Conservation (phyloP, 2,113 vertebrate genomes). For the Syngnathus scovelli region DNA sequence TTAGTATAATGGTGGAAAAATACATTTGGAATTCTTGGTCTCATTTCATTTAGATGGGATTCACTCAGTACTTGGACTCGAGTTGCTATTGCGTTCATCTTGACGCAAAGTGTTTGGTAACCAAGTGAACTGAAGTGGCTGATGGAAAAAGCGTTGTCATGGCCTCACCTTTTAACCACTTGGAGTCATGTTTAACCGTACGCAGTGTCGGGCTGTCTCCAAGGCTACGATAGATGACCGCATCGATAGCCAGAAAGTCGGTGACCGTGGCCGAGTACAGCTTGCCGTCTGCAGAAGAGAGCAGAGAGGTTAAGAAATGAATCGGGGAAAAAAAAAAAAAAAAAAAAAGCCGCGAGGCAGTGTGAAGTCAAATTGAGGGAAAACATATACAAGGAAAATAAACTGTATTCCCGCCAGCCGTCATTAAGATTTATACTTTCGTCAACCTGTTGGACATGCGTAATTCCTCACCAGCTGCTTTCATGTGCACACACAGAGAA, state of each 20-base stretch:
- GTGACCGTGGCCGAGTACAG: constrained; percentile 98
- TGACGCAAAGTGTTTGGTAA: background rate
- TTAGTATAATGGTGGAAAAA: too few species aligned
- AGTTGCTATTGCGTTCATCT: too few species aligned
- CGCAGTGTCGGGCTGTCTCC: constrained; percentile 95
- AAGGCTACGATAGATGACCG: constrained; percentile 97
- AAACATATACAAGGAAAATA: constrained; percentile 28
- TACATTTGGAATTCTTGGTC: too few species aligned
- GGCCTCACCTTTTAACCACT: constrained; percentile 95
- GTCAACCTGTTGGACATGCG: constrained; percentile 38
- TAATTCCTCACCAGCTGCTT: constrained; percentile 26
- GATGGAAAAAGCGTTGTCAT: constrained; percentile 9
- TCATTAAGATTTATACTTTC: constrained; percentile 24
- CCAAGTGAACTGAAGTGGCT: background rate
- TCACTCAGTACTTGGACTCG: too few species aligned
- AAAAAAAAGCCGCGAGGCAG: constrained; percentile 22
- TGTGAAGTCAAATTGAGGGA: constrained; percentile 20
- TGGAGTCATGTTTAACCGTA: constrained; percentile 98
- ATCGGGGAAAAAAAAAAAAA: background rate
- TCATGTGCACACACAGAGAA: constrained; percentile 14
- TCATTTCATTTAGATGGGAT: too few species aligned
- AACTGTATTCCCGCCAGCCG: constrained; percentile 4
- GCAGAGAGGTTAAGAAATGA: constrained; percentile 10
- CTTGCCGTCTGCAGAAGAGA: constrained; percentile 81
- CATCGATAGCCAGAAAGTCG: constrained; percentile 97